phyloP scores from a whole-genome alignment of 2,797 vertebrate genomes.

The Leptodactylus fallax region DNA sequence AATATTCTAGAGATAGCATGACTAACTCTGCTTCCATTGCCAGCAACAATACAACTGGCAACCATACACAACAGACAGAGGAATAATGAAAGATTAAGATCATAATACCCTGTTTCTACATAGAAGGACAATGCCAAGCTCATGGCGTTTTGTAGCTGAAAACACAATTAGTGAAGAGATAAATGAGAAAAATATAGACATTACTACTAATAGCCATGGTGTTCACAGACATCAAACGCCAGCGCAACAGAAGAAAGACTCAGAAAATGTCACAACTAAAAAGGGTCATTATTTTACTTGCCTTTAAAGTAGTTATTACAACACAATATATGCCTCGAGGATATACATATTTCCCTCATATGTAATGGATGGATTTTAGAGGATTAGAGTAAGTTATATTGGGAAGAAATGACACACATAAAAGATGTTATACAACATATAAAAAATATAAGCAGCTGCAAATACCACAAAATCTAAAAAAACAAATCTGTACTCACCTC shows the following conservation, averaged over 20 bases:
- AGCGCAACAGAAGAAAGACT: slow-evolving; percentile 4
- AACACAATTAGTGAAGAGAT: slow-evolving; percentile 32
- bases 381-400: neutral
- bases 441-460: too few relatives aligned
- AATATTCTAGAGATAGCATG: neutral
- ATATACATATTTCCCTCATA: slow-evolving; percentile 11
- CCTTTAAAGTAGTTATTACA: neutral
- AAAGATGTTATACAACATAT: too few relatives aligned
- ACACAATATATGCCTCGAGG: neutral
- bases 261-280: slow-evolving; percentile 23
- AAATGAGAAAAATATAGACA: slow-evolving; percentile 32
- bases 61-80: neutral
- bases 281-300: slow-evolving; percentile 21
- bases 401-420: neutral
- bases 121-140: slow-evolving; percentile 6
- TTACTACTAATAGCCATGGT: slow-evolving; percentile 16
- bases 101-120: neutral
- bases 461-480: too few relatives aligned
- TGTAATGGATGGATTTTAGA: neutral
- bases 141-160: slow-evolving; percentile 20
- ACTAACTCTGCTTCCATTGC: neutral
- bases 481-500: too few relatives aligned
- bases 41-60: neutral
- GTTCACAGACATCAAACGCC: slow-evolving; percentile 33
- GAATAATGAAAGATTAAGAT: neutral